phyloP scores from a whole-genome alignment of 1,140 invertebrate genomes.

The Psix sp. region DNA sequence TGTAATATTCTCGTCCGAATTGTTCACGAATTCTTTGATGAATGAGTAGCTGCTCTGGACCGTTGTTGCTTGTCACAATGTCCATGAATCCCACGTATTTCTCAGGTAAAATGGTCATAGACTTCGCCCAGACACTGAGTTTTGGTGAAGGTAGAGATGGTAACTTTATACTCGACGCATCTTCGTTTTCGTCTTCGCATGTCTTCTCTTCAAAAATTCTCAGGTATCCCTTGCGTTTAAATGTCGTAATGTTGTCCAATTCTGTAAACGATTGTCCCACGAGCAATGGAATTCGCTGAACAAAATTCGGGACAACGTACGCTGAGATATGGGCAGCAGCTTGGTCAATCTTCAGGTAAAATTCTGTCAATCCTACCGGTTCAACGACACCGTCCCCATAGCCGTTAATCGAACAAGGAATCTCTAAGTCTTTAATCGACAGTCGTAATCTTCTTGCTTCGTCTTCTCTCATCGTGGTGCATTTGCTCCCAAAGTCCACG shows the following conservation, averaged over 20 bases:
- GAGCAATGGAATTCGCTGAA: conserved; percentile 15
- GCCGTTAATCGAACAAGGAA: conserved; percentile 10
- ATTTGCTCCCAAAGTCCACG: conserved; percentile 30
- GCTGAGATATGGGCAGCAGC: conserved; percentile 5
- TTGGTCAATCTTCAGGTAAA: conserved; percentile 22
- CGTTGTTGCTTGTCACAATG: not conserved
- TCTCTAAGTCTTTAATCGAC: not conserved
- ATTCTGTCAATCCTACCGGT: conserved; percentile 10
- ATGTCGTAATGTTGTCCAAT: not conserved
- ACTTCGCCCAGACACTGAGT: conserved; percentile 14
- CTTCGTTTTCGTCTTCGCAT: not conserved
- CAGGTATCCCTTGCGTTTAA: conserved; percentile 3
- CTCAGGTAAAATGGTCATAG: conserved; percentile 16
- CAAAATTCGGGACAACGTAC: conserved; percentile 16
- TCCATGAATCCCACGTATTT: conserved; percentile 18
- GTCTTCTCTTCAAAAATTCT: conserved; percentile 15
- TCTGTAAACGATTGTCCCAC: conserved; percentile 31
- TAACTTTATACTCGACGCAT: not conserved
- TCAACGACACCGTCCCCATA: conserved; percentile 10
- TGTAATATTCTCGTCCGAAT: conserved; percentile 8
- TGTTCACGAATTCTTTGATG: conserved; percentile 10
- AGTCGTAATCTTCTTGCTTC: conserved; percentile 5
- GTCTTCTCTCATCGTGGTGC: conserved; percentile 14
- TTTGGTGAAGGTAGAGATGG: conserved; percentile 3
- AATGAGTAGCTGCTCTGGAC: conserved; percentile 2